Evolutionary conservation across 2,888 invertebrate genomes (phyloP).

Genomic region (Ariolimax columbianus): DNA sequence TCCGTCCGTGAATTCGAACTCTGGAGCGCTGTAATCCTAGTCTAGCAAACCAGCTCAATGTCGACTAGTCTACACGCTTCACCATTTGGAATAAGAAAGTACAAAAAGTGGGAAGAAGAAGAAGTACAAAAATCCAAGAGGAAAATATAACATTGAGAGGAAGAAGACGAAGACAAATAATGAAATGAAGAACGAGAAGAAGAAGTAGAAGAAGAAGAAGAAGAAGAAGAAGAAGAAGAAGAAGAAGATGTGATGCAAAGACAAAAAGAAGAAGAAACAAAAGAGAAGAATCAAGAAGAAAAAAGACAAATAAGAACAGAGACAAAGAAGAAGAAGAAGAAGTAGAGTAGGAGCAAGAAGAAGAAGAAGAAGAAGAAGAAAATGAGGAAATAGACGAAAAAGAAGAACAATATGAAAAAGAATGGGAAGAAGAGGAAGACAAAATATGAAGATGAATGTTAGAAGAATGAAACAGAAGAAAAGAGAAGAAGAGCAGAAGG

Average conservation of each 20-base stretch:
- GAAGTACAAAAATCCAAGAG: constrained; percentile 12
- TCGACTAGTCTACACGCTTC: too few relatives aligned
- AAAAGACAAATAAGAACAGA: not conserved
- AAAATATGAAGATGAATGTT: not conserved
- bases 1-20: too few relatives aligned
- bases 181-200: too few relatives aligned
- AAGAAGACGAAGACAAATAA: not conserved
- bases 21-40: too few relatives aligned
- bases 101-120: constrained; percentile 83
- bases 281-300: not conserved
- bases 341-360: not conserved
- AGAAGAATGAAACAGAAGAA: not conserved
- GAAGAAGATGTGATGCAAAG: not conserved
- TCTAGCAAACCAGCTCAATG: too few relatives aligned
- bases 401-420: too few relatives aligned
- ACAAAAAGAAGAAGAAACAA: not conserved
- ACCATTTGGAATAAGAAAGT: too few relatives aligned
- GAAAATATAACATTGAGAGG: not conserved
- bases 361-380: not conserved
- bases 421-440: not conserved
- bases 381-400: not conserved
- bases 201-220: not conserved
- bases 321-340: not conserved
- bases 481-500: not conserved
- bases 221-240: not conserved